phyloP scores from a whole-genome alignment of 2,113 vertebrate genomes.

The Cynocephalus volans region DNA sequence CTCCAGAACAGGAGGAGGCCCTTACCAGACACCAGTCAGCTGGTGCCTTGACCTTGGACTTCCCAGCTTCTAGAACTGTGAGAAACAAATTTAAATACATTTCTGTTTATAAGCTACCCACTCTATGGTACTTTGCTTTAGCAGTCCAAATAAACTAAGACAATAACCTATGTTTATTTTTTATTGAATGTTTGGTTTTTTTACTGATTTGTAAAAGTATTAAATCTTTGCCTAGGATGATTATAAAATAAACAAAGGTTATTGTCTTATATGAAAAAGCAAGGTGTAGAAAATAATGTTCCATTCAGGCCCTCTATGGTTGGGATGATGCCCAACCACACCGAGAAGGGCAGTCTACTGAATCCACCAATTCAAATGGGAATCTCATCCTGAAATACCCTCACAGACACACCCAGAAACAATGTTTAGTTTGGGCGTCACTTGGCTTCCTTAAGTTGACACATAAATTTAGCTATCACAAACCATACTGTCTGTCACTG shows the following conservation, averaged over 20 bases:
- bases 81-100: neutral
- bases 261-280: neutral
- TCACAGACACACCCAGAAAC: neutral
- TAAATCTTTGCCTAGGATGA: neutral
- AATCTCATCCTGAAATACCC: neutral
- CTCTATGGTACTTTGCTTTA: neutral
- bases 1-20: neutral
- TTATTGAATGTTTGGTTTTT: neutral
- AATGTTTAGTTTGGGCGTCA: neutral
- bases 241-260: constrained; percentile 10
- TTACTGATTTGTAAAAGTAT: neutral
- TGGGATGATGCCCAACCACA: neutral
- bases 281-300: neutral
- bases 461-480: neutral
- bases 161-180: neutral
- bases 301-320: neutral
- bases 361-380: neutral
- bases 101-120: neutral
- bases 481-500: neutral
- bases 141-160: neutral
- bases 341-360: neutral
- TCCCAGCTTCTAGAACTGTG: neutral
- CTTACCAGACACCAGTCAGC: neutral
- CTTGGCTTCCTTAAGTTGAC: too few species aligned
- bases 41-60: neutral